Base-by-base conservation (phyloP, 2,113 vertebrate genomes). In the Poeciliopsis occidentalis region DNA sequence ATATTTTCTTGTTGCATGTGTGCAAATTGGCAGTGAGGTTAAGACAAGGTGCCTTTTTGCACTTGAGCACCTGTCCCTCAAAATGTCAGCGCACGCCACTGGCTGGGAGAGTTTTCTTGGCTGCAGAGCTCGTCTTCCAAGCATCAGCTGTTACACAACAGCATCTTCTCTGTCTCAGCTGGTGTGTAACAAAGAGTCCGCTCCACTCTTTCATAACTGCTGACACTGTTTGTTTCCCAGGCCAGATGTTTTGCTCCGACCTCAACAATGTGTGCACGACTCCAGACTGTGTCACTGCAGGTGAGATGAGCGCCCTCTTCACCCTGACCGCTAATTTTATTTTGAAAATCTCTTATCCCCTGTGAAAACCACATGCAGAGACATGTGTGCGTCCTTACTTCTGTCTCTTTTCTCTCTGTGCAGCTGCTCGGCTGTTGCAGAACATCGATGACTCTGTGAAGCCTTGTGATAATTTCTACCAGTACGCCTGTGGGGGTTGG, bases 401-500 rank as follows among this genome's bases (percentile, higher is more conserved):
- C 30, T 7, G 37, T 2, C 29, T 41, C 34, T 30, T 34, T 8
- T 41, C 41, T 41, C 30, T 61, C 19, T 12, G 12, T 44, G 54
- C 82, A 99, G 98, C 97, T 22, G 95, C 98, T 69, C 93, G 97
- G 60, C 96, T 99, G 69, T 92, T 99, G 76, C 96, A 96, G 92
- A 98, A 97, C 88, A 98, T 99, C 97, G 97, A 99, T 86, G 82
- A 89, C 0, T 89, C 89, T 0, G 87, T 92, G 66, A 94, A 97
- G 44, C 97, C 98, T 0, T 99, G 98, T 67, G 85, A 96, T 39
- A 96, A 99, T 85, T 99, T 99, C 93, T 99, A 99, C 92, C 95
- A 96, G 92, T 97, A 97, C 0, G 96, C 97, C 1, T 98, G 98
- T 0, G 97, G 97, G 30, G 98, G 98, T 32, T 99, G 98, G 97